phyloP scores from a whole-genome alignment of 1,140 invertebrate species.

The Trichonephila clavata region DNA sequence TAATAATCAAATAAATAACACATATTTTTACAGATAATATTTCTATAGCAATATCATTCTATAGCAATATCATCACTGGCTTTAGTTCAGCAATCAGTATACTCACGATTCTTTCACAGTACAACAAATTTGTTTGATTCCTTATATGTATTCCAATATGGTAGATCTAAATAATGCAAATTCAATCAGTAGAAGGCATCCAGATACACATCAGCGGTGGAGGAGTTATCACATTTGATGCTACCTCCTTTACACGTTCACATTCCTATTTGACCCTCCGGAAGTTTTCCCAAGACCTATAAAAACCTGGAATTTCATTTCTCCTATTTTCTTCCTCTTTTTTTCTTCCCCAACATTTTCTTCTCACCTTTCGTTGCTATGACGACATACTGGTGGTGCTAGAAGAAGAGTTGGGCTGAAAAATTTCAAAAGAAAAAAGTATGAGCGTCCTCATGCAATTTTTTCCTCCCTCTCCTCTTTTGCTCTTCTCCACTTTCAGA shows the following conservation, averaged over 20 bases:
- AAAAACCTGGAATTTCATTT: conserved; percentile 71
- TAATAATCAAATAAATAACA: not conserved
- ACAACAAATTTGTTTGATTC: conserved; percentile 19
- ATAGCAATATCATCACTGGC: not conserved
- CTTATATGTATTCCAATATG: not conserved
- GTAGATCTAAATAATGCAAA: conserved; percentile 39
- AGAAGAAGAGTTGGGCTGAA: conserved; percentile 10
- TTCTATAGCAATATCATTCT: not conserved
- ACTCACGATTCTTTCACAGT: not conserved
- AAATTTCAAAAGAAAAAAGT: not conserved
- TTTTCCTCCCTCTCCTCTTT: not conserved
- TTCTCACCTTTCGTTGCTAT: conserved; percentile 66
- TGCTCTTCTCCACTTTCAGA: conserved; percentile 23
- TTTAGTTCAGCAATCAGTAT: not conserved
- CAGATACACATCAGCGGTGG: not conserved
- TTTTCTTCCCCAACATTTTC: not conserved
- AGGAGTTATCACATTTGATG: conserved; percentile 48
- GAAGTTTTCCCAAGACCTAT: conserved; percentile 56
- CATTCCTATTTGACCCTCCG: conserved; percentile 13
- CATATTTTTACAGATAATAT: not conserved
- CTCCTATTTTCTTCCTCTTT: conserved; percentile 31
- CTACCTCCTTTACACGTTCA: not conserved
- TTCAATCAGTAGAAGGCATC: conserved; percentile 18
- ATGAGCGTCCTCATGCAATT: conserved; percentile 11
- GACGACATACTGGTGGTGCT: conserved; percentile 6